phyloP scores from a whole-genome alignment of 2,888 invertebrate genomes.

The Drosophila limbata region DNA sequence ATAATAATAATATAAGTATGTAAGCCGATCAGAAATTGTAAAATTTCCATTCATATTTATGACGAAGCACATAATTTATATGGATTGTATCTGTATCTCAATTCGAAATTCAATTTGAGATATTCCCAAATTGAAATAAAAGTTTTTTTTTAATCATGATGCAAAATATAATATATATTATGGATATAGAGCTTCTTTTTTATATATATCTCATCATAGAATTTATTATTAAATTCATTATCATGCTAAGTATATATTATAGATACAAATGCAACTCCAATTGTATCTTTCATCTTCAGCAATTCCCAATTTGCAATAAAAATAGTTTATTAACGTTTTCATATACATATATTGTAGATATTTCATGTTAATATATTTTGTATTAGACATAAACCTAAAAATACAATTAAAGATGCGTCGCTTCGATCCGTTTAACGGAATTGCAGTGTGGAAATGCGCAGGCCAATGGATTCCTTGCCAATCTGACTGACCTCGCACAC shows the following conservation, averaged over 20 bases:
- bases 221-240: not conserved
- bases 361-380: constrained; percentile 27
- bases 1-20: constrained; percentile 7
- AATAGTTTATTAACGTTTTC: constrained; percentile 25
- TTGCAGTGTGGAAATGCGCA: constrained; percentile 91
- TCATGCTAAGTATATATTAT: no score
- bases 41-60: not conserved
- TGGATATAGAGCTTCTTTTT: not conserved
- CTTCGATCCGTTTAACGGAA: constrained; percentile 77
- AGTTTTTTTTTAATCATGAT: no score
- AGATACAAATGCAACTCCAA: not conserved
- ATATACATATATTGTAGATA: constrained; percentile 29
- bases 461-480: constrained; percentile 94
- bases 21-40: constrained; percentile 14
- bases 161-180: no score
- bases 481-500: constrained; percentile 96
- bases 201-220: not conserved
- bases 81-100: not conserved
- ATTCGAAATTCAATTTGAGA: not conserved
- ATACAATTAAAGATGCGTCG: constrained; percentile 24
- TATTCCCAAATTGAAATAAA: no score
- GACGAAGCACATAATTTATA: not conserved
- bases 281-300: not conserved
- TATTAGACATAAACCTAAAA: constrained; percentile 37
- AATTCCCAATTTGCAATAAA: constrained; percentile 22